Evolutionary conservation across 1,140 invertebrate species (phyloP), one percentile per base, ranked within the genome.

Genomic region (Drosophila sucinea): DNA sequence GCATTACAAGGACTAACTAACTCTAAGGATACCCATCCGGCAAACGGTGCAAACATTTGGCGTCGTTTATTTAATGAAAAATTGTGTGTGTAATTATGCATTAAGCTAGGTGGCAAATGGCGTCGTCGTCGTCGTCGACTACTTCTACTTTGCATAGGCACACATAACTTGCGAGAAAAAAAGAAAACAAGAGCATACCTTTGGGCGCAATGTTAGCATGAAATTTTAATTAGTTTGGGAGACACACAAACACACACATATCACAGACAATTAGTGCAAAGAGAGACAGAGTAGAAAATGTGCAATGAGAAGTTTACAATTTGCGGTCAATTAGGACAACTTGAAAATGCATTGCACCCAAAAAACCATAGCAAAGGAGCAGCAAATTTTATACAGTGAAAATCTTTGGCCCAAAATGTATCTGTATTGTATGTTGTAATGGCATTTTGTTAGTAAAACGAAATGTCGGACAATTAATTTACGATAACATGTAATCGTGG

Each of bases 71-170:
- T 86, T 86, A 85, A 86, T 86, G 83, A 87, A 86, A 58, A 86
- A 87, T 81, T 86, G 83, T 89, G 83, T 86, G 83, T 87, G 83
- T 86, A 86, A 86, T 86, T 86, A 87, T 87, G 84, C 83, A 87
- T 87, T 87, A 87, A 87, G 70, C 80, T 47, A 70, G 80, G 51
- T 73, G 69, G 68, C 58, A 44, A 47, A 51, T 51, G 44, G 44
- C 44, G 8, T 51, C 25, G 44, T 5, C 17, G 44, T 47, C 44
- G 44, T 23, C 44, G 5, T 7, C 44, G 17, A 17, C 44, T 51
- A 10, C 44, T 51, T 27, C 33, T 23, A 71, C 70, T 70, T 72
- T 77, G 73, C 74, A 64, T 64, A 47, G 60, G 66, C 68, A 38
- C 35, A n/a, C 7, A 27, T 25, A 60, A 62, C 30, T 32, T 58